Conservation (phyloP, 2,888 invertebrate species). For the Dinocampus coccinellae region DNA sequence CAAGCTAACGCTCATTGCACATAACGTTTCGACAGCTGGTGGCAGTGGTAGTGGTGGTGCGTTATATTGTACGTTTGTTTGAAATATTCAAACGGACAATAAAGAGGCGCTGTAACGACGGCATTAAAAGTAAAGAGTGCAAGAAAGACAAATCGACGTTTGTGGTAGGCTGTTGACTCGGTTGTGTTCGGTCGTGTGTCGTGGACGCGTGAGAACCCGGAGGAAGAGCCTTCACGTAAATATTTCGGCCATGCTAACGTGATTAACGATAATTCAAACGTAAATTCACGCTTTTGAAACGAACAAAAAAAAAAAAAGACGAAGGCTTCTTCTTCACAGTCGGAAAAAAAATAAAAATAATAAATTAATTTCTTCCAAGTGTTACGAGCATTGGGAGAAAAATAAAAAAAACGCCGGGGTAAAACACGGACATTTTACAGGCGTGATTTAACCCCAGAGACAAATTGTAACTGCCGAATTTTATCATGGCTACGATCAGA, state of each 20-base stretch:
- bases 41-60: neutral
- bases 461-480: too few species aligned
- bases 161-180: slow-evolving; percentile 19
- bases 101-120: neutral
- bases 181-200: neutral
- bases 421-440: neutral
- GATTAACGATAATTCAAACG: neutral
- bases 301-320: neutral
- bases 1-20: neutral
- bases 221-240: neutral
- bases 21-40: slow-evolving; percentile 30
- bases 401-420: slow-evolving; percentile 9
- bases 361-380: neutral
- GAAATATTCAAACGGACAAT: neutral
- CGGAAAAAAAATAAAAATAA: neutral
- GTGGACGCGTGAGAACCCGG: slow-evolving; percentile 18
- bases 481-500: slow-evolving; percentile 79
- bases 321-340: neutral
- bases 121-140: neutral
- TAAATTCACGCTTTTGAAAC: neutral
- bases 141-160: neutral
- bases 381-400: slow-evolving; percentile 9
- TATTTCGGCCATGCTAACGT: slow-evolving; percentile 17
- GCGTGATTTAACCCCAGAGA: neutral
- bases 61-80: slow-evolving; percentile 28